Base-by-base conservation (phyloP, 2,113 vertebrate genomes). In the Myotis lucifugus region DNA sequence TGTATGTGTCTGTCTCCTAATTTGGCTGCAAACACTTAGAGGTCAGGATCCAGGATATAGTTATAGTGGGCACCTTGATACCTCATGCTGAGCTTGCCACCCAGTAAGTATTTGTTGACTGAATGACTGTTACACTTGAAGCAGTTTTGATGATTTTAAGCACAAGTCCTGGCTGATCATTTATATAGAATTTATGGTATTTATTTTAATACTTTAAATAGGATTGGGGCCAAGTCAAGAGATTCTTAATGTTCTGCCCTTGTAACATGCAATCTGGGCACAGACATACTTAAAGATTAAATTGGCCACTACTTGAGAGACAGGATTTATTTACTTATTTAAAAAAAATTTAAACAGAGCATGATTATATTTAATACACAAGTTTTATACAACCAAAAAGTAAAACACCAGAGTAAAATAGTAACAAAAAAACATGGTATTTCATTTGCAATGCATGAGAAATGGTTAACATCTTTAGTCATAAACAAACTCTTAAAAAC, bases 231-330 rank as follows among this genome's bases (percentile, higher is more conserved):
- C 92, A 94, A 83, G 70, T 92, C 29, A 93, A 90, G 86, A 73
- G 59, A 96, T 95, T 77, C 70, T 97, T 95, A 74, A 25, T 34
- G 14, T 42, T 76, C 90, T 89, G 18, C n/a, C 52, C 72, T 96
- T 79, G 40, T 64, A 94, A 93, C 46, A 87, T 84, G 95, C 86
- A 94, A 85, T 32, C 82, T 83, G 85, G 69, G 42, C 89, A 66
- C 40, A 88, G 89, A 1, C 3, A 61, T 66, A 90, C 97, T 97
- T 96, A 97, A 85, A 97, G 97, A 95, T 89, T 96, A 97, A 97
- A 95, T 69, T 92, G 96, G 92, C 77, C 85, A 85, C n/a, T 90
- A 77, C 83, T 84, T 96, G 91, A 97, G 78, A 91, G 64, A 96
- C 50, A 6, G 76, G 84, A 95, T 97, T 61, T 61, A 61, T 27